Base-by-base conservation (phyloP, 2,888 invertebrate species). In the Ptychoptera contaminata region DNA sequence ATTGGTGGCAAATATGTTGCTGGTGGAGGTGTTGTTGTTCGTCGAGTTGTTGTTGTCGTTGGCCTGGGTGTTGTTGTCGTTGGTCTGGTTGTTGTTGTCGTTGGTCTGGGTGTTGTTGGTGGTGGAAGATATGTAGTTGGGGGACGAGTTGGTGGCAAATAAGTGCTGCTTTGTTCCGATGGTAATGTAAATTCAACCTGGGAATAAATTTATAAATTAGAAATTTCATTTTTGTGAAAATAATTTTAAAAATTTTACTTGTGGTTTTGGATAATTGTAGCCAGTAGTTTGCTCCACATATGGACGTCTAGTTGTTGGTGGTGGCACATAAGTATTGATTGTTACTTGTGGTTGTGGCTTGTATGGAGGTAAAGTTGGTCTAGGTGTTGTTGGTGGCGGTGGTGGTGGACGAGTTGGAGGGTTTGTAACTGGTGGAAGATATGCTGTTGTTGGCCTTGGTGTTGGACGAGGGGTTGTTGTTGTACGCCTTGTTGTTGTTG, bases 391-490 rank as follows among this genome's bases (percentile, higher is more conserved):
- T 5, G 42, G 47, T 34, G 42, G 47, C n/a, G 42, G 44, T 14
- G 48, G 40, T 45, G 46, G 39, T 43, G 51, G 41, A 42, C 48
- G 50, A 2, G 49, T n/a, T 12, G 40, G 40, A 12, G 40, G 23
- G 46, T 61, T 15, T 34, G 31, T 23, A 3, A 35, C 36, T 23
- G 58, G 6, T 66, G 53, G 51, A 61, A 68, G 8, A 67, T 64
- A 1, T 65, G 62, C 52, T 67, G 46, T 36, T 23, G 31, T 29
- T 42, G 40, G 23, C 7, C 23, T 35, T 37, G 47, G 31, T 37
- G 39, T 5, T 31, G 43, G 9, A 7, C 11, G 32, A 3, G n/a
- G 2, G 9, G n/a, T 32, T 32, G 11, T 32, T 23, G 23, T 3
- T 23, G 23, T 3, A 23, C 23, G 23, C 23, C 4, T 23, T 23